Evolutionary conservation across 1,140 invertebrate genomes (phyloP).

Genomic region (Drosophila paulistorum): DNA sequence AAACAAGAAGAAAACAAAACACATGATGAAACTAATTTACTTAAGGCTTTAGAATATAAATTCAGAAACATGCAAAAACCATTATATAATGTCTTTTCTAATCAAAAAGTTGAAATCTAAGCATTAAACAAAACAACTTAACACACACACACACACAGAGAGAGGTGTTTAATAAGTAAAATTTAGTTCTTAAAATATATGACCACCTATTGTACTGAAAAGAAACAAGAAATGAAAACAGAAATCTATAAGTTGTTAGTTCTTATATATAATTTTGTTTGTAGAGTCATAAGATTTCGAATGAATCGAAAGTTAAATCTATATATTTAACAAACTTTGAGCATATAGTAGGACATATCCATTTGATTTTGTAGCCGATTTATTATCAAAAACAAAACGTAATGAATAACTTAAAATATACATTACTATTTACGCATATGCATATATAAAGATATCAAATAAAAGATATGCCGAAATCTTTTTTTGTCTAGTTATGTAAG

Average conservation of each 20-base stretch:
- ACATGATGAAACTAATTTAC: constrained; percentile 29
- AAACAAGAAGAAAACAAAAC: constrained; percentile 13
- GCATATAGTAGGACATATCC: constrained; percentile 10
- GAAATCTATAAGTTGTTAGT: constrained; percentile 2
- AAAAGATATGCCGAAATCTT: constrained; percentile 29
- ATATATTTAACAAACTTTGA: background rate
- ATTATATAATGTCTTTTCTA: constrained; percentile 34
- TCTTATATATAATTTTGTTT: constrained; percentile 13
- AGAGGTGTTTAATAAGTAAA: constrained; percentile 18
- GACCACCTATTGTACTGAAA: constrained; percentile 50
- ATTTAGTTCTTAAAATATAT: constrained; percentile 28
- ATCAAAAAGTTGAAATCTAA: constrained; percentile 48
- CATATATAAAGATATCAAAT: background rate
- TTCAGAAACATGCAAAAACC: constrained; percentile 12
- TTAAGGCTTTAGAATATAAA: constrained; percentile 21
- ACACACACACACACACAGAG: constrained; percentile 5
- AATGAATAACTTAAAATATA: constrained; percentile 18
- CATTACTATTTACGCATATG: constrained; percentile 8
- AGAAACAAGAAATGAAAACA: constrained; percentile 29
- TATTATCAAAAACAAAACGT: constrained; percentile 10
- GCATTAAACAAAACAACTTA: constrained; percentile 16
- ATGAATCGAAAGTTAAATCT: constrained; percentile 7
- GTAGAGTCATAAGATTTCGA: constrained; percentile 9
- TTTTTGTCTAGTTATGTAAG: constrained; percentile 71
- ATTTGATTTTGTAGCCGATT: constrained; percentile 11